phyloP scores from a whole-genome alignment of 1,140 invertebrate genomes.

The Mycetomoellerius zeteki region DNA sequence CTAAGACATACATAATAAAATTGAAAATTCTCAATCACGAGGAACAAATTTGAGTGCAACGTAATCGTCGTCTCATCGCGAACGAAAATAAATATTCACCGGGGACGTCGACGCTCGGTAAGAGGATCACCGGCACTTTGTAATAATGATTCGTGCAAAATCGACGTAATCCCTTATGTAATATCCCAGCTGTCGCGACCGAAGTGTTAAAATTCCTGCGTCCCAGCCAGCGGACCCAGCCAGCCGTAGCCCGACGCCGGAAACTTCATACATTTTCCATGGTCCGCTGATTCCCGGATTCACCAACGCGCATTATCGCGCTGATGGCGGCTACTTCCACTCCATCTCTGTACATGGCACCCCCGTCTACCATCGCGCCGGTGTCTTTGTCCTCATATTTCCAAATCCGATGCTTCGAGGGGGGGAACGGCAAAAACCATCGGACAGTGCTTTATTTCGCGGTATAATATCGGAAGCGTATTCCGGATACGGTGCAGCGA shows the following conservation, averaged over 20 bases:
- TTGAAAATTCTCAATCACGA: conserved; percentile 27
- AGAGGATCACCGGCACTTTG: conserved; percentile 62
- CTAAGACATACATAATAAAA: not conserved
- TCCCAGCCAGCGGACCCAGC: conserved; percentile 64
- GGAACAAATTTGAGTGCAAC: not conserved
- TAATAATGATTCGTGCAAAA: conserved; percentile 64
- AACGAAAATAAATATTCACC: conserved; percentile 52
- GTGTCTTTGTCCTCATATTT: conserved; percentile 64
- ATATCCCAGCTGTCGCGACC: conserved; percentile 71
- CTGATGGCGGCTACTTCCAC: conserved; percentile 80
- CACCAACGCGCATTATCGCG: conserved; percentile 77
- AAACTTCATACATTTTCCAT: conserved; percentile 85
- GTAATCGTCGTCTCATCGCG: conserved; percentile 5
- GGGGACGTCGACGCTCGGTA: conserved; percentile 13
- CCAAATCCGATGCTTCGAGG: conserved; percentile 34
- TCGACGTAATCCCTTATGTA: conserved; percentile 72
- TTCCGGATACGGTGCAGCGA: not conserved
- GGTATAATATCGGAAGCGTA: conserved; percentile 44
- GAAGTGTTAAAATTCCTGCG: conserved; percentile 76
- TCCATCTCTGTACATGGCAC: conserved; percentile 71
- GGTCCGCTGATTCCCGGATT: conserved; percentile 77
- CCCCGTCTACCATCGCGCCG: conserved; percentile 8
- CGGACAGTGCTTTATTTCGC: conserved; percentile 34
- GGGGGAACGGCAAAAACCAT: conserved; percentile 23
- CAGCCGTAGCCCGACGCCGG: conserved; percentile 71